These are phyloP conservation scores for Lasius fuliginosus DNA, from an alignment of 2,888 invertebrate species.

Conservation along the genomic window DNA sequence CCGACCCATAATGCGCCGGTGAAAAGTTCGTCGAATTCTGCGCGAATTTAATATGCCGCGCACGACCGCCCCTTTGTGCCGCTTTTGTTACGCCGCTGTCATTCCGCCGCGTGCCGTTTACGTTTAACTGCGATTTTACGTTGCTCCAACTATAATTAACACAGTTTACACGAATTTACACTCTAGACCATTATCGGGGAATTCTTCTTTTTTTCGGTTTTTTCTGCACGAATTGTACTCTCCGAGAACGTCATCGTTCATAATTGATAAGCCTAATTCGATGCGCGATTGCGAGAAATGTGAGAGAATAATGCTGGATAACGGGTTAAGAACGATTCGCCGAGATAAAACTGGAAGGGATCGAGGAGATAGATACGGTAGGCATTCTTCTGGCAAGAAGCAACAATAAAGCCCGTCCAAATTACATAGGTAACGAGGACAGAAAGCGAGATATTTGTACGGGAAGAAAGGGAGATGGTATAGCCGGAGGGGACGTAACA, in stretches of 20 bases:
- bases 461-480: conserved; percentile 60
- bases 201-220: neutral
- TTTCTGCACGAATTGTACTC: neutral
- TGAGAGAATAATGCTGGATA: neutral
- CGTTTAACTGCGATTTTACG: conserved; percentile 45
- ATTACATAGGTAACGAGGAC: conserved; percentile 78
- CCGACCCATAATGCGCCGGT: conserved; percentile 81
- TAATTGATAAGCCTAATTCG: neutral
- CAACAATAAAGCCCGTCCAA: conserved; percentile 76
- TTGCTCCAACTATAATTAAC: conserved; percentile 37
- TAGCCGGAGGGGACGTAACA: conserved; percentile 74
- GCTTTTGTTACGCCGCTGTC: conserved; percentile 48
- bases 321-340: conserved; percentile 37
- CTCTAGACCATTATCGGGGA: neutral
- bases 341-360: conserved; percentile 24
- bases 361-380: conserved; percentile 12
- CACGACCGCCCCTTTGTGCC: conserved; percentile 73
- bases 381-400: conserved; percentile 59
- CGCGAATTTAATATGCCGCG: conserved; percentile 85
- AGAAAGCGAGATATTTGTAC: conserved; percentile 74
- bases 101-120: conserved; percentile 23
- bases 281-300: neutral
- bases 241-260: neutral
- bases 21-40: conserved; percentile 84
- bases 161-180: conserved; percentile 6